Percentiles rank a stretch among this genome's conserved stretches.
These are phyloP conservation scores for Copidosoma aretas DNA, from an alignment of 2,888 invertebrate species.

Conservation along the genomic window DNA sequence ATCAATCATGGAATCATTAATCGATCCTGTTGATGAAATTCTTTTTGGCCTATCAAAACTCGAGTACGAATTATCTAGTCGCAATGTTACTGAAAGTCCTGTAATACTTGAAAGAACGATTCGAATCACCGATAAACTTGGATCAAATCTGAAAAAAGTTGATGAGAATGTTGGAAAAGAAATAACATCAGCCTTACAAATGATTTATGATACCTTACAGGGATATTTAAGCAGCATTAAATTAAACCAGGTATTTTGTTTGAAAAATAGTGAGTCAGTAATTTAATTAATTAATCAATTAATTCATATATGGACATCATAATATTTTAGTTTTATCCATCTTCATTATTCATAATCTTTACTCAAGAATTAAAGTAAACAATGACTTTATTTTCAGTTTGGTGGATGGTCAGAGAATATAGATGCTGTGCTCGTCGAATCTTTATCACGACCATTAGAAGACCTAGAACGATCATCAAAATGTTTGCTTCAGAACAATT, in stretches of 20 bases:
- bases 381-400: constrained; percentile 29
- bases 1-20: constrained; percentile 59
- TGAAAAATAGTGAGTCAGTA: background rate
- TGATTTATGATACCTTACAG: constrained; percentile 43
- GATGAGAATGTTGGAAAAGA: constrained; percentile 25
- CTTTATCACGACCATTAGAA: constrained; percentile 54
- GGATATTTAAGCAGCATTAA: constrained; percentile 46
- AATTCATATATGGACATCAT: background rate
- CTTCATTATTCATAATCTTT: background rate
- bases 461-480: constrained; percentile 45
- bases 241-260: constrained; percentile 46
- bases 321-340: no score
- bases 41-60: constrained; percentile 54
- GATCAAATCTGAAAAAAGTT: constrained; percentile 14
- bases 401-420: constrained; percentile 53
- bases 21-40: constrained; percentile 64
- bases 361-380: background rate
- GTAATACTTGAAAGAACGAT: constrained; percentile 54
- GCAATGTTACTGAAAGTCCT: constrained; percentile 49
- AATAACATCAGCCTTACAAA: constrained; percentile 36
- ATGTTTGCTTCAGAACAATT: constrained; percentile 29
- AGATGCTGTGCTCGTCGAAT: constrained; percentile 57
- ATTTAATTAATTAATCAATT: background rate
- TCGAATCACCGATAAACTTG: constrained; percentile 48
- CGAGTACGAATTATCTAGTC: constrained; percentile 52